phyloP scores from a whole-genome alignment of 2,113 vertebrate species.

The Chrysemys picta region DNA sequence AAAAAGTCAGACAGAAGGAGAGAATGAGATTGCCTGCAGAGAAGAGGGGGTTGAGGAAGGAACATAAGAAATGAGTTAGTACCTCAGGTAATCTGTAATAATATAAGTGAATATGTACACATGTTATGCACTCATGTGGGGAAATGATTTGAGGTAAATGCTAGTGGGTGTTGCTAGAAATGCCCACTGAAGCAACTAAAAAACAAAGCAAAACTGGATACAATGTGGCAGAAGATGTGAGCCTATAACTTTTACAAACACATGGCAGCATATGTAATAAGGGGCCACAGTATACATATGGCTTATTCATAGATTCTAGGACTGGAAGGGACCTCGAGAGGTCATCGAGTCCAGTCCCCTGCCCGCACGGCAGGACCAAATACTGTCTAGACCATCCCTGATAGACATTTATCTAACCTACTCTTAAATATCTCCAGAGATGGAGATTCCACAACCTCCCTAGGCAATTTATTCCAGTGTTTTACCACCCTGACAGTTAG shows the following conservation, averaged over 20 bases:
- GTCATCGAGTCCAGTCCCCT: too few species aligned
- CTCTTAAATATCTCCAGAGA: too few species aligned
- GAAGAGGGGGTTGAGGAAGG: background rate
- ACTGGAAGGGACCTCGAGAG: too few species aligned
- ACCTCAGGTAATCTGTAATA: background rate
- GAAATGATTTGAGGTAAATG: background rate
- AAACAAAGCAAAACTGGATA: background rate
- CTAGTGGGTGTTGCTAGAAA: background rate
- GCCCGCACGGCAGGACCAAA: too few species aligned
- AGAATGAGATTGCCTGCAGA: background rate
- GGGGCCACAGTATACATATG: background rate
- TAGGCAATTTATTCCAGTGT: too few species aligned
- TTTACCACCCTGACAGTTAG: too few species aligned
- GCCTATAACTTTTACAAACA: background rate
- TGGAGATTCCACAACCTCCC: too few species aligned
- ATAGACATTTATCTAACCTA: too few species aligned
- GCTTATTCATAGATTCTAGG: too few species aligned
- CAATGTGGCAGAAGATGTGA: background rate
- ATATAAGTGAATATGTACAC: background rate
- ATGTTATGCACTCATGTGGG: background rate
- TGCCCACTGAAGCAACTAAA: background rate
- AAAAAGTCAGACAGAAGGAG: background rate
- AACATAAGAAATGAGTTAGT: background rate
- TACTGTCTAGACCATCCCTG: too few species aligned
- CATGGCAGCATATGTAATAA: background rate